Base-by-base conservation (phyloP, 2,113 vertebrate genomes). In the Hemiprocne comata region DNA sequence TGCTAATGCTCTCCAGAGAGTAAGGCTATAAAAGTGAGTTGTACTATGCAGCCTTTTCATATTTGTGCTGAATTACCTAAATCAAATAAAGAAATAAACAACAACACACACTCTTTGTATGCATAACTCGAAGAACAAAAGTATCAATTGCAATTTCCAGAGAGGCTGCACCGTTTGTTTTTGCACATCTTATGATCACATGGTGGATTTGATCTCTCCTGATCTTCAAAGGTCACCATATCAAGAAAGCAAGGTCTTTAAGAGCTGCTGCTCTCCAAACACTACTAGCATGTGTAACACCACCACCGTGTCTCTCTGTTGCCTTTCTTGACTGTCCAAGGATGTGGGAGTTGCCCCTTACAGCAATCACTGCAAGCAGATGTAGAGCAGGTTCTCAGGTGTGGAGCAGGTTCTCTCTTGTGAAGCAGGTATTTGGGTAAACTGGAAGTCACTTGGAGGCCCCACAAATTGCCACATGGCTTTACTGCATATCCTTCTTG, bases 221-320 rank as follows among this genome's bases (percentile, higher is more conserved):
- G 26, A 3, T 26, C n/a, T 69, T 16, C 38, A 50, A 62, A 70
- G 9, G 33, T 42, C 50, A 16, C 9, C 3, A 3, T 8, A 58
- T 9, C 28, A 71, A 67, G 26, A 73, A 55, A 55, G 42, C 40
- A 13, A 61, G 11, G 33, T 17, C 34, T 42, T 19, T 34, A 44
- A 6, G 4, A 72, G 14, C 64, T 73, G 17, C 24, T 14, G 60
- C 44, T 69, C 48, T 50, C 31, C 26, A 4, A 70, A 57, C 21
- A 28, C 4, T 18, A 16, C 11, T 2, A 24, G 26, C 6, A 29
- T 2, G 17, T 31, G 36, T 51, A 38, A 46, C 1, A 3, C 19
- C 57, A 58, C 34, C 46, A 9, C 2, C 2, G 51, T 5, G 60
- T 6, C 60, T 50, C 51, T 24, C 46, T 13, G 13, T 5, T 17